phyloP scores from a whole-genome alignment of 1,140 invertebrate species.

The Caenorhabditis brenneri region DNA sequence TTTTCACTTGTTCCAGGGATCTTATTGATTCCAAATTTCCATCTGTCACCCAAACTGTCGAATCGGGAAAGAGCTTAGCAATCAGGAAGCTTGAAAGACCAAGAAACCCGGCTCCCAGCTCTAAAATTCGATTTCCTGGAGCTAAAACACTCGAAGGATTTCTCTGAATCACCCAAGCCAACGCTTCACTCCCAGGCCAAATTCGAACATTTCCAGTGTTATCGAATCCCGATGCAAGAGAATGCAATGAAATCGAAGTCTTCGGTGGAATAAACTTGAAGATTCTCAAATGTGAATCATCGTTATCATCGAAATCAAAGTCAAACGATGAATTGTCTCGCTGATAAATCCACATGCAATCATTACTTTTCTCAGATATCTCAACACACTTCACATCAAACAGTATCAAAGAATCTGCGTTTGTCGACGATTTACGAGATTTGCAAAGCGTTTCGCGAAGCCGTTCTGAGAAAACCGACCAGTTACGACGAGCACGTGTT shows the following conservation, averaged over 20 bases:
- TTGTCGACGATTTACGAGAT: not conserved
- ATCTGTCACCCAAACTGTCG: constrained; percentile 37
- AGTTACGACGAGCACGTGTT: constrained; percentile 37
- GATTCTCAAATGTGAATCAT: not conserved
- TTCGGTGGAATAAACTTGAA: constrained; percentile 25
- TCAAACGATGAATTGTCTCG: not conserved
- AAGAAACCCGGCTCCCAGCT: constrained; percentile 43
- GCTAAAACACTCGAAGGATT: not conserved
- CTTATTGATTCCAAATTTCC: constrained; percentile 38
- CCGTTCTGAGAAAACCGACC: constrained; percentile 34
- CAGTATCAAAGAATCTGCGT: not conserved
- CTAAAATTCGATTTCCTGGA: not conserved
- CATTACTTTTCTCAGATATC: not conserved
- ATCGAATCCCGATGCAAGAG: constrained; percentile 37
- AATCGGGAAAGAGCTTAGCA: not conserved
- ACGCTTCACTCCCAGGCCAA: constrained; percentile 50
- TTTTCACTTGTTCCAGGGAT: constrained; percentile 15
- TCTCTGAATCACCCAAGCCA: not conserved
- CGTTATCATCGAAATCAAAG: not conserved
- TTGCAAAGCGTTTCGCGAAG: constrained; percentile 30
- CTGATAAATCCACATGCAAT: constrained; percentile 30
- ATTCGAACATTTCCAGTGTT: constrained; percentile 50
- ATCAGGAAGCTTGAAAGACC: constrained; percentile 31
- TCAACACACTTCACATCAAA: constrained; percentile 33
- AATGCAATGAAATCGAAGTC: not conserved